Percentiles rank a stretch among this genome's conserved stretches.
These are phyloP conservation scores for Bubalus kerabau DNA, from an alignment of 2,113 vertebrate species.

Conservation along the genomic window DNA sequence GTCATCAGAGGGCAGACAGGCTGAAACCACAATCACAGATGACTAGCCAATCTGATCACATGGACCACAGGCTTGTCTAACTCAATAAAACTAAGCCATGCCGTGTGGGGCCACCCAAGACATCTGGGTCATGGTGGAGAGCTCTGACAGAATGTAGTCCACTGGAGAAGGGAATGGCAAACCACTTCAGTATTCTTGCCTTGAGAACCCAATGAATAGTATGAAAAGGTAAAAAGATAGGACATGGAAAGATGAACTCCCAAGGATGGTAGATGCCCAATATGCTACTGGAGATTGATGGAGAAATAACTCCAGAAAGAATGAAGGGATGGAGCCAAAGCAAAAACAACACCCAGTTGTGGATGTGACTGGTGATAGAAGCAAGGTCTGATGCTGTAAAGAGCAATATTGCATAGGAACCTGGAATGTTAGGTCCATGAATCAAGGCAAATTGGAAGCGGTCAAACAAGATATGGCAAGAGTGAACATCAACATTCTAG, in stretches of 20 bases:
- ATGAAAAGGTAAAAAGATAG: not conserved
- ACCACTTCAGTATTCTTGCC: not conserved
- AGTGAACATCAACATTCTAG: not conserved
- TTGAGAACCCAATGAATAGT: not conserved
- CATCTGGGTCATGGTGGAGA: rapidly evolving
- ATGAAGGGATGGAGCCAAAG: not conserved
- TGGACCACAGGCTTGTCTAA: not conserved
- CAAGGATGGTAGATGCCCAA: not conserved
- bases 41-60: not conserved
- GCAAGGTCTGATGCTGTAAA: not conserved
- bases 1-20: not conserved
- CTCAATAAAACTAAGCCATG: not conserved
- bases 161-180: not conserved
- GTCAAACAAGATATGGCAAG: not conserved
- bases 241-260: not conserved
- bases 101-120: not conserved
- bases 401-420: not conserved
- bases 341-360: not conserved
- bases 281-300: not conserved
- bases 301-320: not conserved
- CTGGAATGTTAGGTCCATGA: not conserved
- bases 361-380: not conserved
- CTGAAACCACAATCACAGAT: not conserved
- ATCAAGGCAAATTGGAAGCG: not conserved
- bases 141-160: not conserved